Percentiles rank a stretch among this genome's conserved stretches.
Conservation (phyloP, 1,140 invertebrate species). For the Adoxophyes honmai region DNA sequence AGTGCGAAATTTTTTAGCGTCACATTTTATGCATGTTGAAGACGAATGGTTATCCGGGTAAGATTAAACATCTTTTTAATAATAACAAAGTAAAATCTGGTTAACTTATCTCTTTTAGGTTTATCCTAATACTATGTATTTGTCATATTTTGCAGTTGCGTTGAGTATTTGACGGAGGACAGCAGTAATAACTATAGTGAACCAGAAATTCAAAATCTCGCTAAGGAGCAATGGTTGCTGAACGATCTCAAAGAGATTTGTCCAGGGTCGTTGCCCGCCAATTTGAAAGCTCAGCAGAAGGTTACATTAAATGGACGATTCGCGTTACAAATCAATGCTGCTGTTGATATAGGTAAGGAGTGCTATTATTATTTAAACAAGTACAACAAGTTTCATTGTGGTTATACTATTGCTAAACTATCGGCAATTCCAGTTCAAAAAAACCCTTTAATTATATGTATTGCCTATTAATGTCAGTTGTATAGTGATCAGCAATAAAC, state of each 20-base stretch:
- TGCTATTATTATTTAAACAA: no score
- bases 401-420: no score
- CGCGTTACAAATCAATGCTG: constrained; percentile 63
- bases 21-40: constrained; percentile 50
- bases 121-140: not conserved
- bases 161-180: constrained; percentile 54
- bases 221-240: constrained; percentile 70
- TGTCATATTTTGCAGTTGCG: constrained; percentile 46
- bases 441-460: no score
- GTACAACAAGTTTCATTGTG: no score
- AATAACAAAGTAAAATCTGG: not conserved
- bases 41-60: constrained; percentile 67
- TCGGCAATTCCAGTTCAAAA: no score
- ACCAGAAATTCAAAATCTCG: constrained; percentile 48
- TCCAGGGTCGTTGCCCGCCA: constrained; percentile 57
- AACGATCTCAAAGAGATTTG: constrained; percentile 67
- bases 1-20: constrained; percentile 42
- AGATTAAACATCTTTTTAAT: constrained; percentile 16
- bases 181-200: constrained; percentile 34
- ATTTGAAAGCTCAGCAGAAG: constrained; percentile 43
- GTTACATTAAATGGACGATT: constrained; percentile 53
- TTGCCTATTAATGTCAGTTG: no score
- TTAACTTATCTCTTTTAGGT: not conserved
- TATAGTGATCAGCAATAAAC: no score
- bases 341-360: constrained; percentile 56